phyloP scores from a whole-genome alignment of 2,888 invertebrate genomes.

The Scaptomyza flava region DNA sequence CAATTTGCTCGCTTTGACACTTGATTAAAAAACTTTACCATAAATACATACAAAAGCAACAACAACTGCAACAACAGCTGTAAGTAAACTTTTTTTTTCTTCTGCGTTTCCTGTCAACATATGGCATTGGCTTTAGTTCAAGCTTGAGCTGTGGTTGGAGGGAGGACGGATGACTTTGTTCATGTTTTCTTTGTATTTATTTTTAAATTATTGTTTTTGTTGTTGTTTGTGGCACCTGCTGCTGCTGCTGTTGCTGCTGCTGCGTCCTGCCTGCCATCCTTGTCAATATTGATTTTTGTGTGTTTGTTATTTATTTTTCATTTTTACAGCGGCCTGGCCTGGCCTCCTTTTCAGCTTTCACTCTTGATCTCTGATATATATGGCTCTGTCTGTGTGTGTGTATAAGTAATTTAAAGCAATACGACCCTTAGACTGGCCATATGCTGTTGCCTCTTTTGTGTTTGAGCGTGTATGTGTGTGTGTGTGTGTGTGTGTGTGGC shows the following conservation, averaged over 20 bases:
- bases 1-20: slow-evolving; percentile 34
- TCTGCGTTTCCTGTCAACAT: slow-evolving; percentile 49
- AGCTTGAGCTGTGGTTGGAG: slow-evolving; percentile 8
- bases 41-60: slow-evolving; percentile 21
- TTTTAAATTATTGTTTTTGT: not conserved
- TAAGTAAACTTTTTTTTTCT: slow-evolving; percentile 19
- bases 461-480: slow-evolving; percentile 1
- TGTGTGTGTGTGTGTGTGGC: slow-evolving; percentile 11
- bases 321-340: slow-evolving; percentile 45
- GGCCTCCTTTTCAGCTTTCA: slow-evolving; percentile 17
- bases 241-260: slow-evolving; percentile 4
- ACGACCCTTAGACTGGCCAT: slow-evolving; percentile 19
- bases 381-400: not conserved
- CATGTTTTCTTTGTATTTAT: slow-evolving; percentile 13
- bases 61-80: slow-evolving; percentile 13
- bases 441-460: slow-evolving; percentile 24
- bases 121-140: slow-evolving; percentile 47
- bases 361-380: slow-evolving; percentile 38
- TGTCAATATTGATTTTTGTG: slow-evolving; percentile 74
- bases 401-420: slow-evolving; percentile 30
- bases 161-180: not conserved
- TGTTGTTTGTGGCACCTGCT: slow-evolving; percentile 22
- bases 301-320: slow-evolving; percentile 78
- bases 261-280: slow-evolving; percentile 13
- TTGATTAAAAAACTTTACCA: slow-evolving; percentile 69